Evolutionary conservation across 2,797 vertebrate species (phyloP), one percentile per base, ranked within the genome.

Genomic region (Spea hammondii): DNA sequence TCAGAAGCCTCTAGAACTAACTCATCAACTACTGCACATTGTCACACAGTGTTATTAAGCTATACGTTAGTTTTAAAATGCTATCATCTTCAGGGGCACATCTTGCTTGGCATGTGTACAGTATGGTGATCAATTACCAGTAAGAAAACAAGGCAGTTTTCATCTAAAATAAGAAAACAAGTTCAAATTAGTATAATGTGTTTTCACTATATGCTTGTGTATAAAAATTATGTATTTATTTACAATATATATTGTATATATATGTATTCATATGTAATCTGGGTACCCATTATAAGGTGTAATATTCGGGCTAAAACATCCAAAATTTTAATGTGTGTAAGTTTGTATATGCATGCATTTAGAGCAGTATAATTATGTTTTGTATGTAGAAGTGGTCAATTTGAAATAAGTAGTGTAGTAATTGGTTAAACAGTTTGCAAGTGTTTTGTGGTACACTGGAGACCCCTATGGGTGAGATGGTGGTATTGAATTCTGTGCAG

Each of bases 1-100:
- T 98, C 97, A 99, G 96, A 97, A 95, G 94, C 94, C 94, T 96
- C 95, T 92, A 95, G 94, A 96, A 96, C 94, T 94, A 94, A 94
- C 96, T 97, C 95, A 97, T 98, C 97, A 98, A 94, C 92, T 93
- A 91, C 92, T 87, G 91, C 90, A 90, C 93, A 94, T 95, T 94
- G 95, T 94, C 94, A 95, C 91, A 89, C 91, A 88, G 93, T 93
- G 87, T 89, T 83, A 87, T 89, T 83, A 87, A 89, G 84, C 85
- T 68, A 83, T 84, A 85, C 84, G 87, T 85, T 70, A 71, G 78
- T 80, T 87, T 87, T 86, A 87, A 88, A 89, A 85, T 4, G 50
- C 70, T 78, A 79, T 84, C 53, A 84, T 86, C 85, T 85, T 88
- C 83, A 72, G 0, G 83, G 83, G 85, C 68, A 84, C 80, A 86